Evolutionary conservation across 1,140 invertebrate species (phyloP).

Genomic region (Ceratoteleas bidentatus): DNA sequence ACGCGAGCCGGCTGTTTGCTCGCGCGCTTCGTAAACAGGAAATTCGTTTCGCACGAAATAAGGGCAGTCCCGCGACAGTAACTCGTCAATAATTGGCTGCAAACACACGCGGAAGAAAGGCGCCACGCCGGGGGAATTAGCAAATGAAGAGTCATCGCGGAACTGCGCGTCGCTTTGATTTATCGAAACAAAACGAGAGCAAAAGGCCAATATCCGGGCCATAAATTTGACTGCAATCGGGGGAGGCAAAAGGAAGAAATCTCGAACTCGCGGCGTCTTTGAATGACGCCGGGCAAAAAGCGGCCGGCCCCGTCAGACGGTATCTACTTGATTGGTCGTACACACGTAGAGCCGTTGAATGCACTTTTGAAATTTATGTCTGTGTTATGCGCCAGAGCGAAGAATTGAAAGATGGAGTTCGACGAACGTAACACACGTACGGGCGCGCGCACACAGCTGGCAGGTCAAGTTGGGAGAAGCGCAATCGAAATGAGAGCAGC

Average conservation of each 20-base stretch:
- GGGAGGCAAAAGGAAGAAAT: conserved; percentile 19
- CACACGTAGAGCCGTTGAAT: conserved; percentile 34
- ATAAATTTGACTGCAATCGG: conserved; percentile 32
- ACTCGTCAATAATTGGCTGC: no score
- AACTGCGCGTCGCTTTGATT: no score
- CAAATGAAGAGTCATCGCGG: no score
- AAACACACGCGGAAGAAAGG: no score
- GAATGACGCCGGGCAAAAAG: conserved; percentile 29
- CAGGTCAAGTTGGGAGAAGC: conserved; percentile 10
- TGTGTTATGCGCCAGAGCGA: conserved; percentile 43
- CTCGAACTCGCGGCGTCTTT: conserved; percentile 25
- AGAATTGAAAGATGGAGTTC: conserved; percentile 56
- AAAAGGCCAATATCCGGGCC: conserved; percentile 3
- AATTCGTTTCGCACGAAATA: no score
- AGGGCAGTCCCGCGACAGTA: no score
- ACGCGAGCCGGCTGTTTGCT: no score
- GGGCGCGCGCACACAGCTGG: conserved; percentile 9
- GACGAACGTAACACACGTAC: conserved; percentile 35
- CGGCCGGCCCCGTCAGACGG: conserved; percentile 9
- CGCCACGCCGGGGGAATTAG: no score
- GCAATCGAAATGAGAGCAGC: conserved; percentile 35
- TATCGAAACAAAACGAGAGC: no score
- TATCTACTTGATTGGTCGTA: conserved; percentile 46
- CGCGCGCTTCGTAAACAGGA: no score
- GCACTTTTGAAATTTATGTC: conserved; percentile 43